phyloP scores from a whole-genome alignment of 2,113 vertebrate genomes.

The Anarrhichthys ocellatus region DNA sequence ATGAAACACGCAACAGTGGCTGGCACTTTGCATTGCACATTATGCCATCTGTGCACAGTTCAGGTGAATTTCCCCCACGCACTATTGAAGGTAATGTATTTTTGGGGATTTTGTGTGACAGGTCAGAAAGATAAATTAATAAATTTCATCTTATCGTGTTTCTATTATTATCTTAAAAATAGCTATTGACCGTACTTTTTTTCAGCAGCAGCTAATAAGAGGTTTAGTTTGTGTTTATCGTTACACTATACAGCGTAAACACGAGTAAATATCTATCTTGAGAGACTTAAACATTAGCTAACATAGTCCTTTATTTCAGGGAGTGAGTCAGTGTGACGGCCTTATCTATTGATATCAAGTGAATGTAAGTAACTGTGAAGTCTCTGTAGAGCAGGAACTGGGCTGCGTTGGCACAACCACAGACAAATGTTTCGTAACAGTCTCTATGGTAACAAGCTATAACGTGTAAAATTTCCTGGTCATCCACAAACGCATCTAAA shows the following conservation, averaged over 20 bases:
- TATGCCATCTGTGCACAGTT: neutral
- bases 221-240: neutral
- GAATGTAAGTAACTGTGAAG: slow-evolving; percentile 22
- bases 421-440: slow-evolving; percentile 52
- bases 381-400: slow-evolving; percentile 46
- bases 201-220: neutral
- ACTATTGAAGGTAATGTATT: neutral
- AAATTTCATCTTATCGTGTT: neutral
- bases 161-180: neutral
- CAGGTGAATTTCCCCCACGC: neutral
- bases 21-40: slow-evolving; percentile 21
- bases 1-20: slow-evolving; percentile 3
- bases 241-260: neutral
- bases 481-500: slow-evolving; percentile 6
- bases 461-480: slow-evolving; percentile 19
- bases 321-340: neutral
- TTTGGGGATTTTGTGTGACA: neutral
- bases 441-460: slow-evolving; percentile 50
- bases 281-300: neutral
- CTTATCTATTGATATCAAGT: neutral
- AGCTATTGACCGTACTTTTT: neutral
- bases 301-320: neutral
- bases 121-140: neutral
- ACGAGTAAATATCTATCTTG: neutral
- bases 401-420: slow-evolving; percentile 62